A percentile compares a stretch with the other conserved stretches of the same genome.
phyloP scores from a whole-genome alignment of 2,113 vertebrate genomes.

The Pseudorhombus dupliciocellatus region DNA sequence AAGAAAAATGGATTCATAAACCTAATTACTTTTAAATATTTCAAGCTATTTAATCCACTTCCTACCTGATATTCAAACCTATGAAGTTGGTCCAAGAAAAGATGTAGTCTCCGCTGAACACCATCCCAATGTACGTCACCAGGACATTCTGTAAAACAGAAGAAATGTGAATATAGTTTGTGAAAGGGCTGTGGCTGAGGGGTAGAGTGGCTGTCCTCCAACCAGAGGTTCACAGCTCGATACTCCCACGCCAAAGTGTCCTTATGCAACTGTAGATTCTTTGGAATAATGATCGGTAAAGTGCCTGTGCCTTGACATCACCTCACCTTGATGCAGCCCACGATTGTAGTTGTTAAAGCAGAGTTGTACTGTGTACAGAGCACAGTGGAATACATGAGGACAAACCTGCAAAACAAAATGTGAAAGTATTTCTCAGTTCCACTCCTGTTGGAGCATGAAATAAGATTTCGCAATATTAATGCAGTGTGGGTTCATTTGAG shows the following conservation, averaged over 20 bases:
- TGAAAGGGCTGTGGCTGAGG: too few relatives aligned
- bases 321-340: slow-evolving; percentile 96
- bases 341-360: slow-evolving; percentile 95
- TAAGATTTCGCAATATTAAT: background rate
- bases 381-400: slow-evolving; percentile 97
- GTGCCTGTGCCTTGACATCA: background rate
- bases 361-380: slow-evolving; percentile 99
- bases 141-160: slow-evolving; percentile 89
- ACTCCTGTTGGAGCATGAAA: background rate
- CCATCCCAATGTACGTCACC: slow-evolving; percentile 98
- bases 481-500: background rate
- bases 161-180: background rate
- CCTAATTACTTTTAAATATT: background rate
- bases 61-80: slow-evolving; percentile 97
- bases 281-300: too few relatives aligned
- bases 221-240: too few relatives aligned
- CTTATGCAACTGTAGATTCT: too few relatives aligned
- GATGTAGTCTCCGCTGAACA: slow-evolving; percentile 98
- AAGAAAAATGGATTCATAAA: too few relatives aligned
- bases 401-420: slow-evolving; percentile 81
- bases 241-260: background rate
- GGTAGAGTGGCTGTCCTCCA: too few relatives aligned
- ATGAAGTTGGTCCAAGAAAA: slow-evolving; percentile 98
- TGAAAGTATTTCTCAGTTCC: background rate
- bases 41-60: background rate